A percentile compares a stretch with the other conserved stretches of the same genome.
phyloP scores from a whole-genome alignment of 2,113 vertebrate genomes.

The Oplegnathus fasciatus region DNA sequence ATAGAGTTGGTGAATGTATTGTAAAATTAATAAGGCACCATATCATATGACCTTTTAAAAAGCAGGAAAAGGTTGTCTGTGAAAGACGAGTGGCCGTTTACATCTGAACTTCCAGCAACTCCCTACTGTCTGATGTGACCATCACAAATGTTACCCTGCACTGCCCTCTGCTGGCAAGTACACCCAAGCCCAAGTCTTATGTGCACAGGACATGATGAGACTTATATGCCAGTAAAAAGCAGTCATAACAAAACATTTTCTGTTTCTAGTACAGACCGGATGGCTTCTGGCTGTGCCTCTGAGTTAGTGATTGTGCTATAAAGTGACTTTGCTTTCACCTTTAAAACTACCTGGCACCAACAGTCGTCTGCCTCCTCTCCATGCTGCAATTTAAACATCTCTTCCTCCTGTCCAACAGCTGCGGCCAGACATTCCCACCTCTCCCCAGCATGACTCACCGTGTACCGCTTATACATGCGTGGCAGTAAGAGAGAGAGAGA shows the following conservation, averaged over 20 bases:
- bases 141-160: slow-evolving; percentile 45
- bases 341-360: slow-evolving; percentile 11
- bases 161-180: slow-evolving; percentile 68
- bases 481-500: slow-evolving; percentile 22
- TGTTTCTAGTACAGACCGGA: neutral
- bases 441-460: slow-evolving; percentile 58
- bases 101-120: neutral
- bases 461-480: slow-evolving; percentile 29
- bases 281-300: neutral
- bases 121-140: neutral
- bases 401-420: slow-evolving; percentile 23
- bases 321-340: slow-evolving; percentile 34
- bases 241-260: neutral
- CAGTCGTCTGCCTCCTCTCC: slow-evolving; percentile 9
- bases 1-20: slow-evolving; percentile 17
- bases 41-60: slow-evolving; percentile 47
- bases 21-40: slow-evolving; percentile 26
- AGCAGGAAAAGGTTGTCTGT: slow-evolving; percentile 31
- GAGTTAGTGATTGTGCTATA: neutral
- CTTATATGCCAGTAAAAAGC: slow-evolving; percentile 1
- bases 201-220: neutral
- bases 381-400: slow-evolving; percentile 26
- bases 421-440: slow-evolving; percentile 24
- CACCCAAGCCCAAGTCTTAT: neutral
- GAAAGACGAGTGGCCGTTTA: neutral